phyloP scores from a whole-genome alignment of 2,113 vertebrate genomes.

The Mirza zaza region DNA sequence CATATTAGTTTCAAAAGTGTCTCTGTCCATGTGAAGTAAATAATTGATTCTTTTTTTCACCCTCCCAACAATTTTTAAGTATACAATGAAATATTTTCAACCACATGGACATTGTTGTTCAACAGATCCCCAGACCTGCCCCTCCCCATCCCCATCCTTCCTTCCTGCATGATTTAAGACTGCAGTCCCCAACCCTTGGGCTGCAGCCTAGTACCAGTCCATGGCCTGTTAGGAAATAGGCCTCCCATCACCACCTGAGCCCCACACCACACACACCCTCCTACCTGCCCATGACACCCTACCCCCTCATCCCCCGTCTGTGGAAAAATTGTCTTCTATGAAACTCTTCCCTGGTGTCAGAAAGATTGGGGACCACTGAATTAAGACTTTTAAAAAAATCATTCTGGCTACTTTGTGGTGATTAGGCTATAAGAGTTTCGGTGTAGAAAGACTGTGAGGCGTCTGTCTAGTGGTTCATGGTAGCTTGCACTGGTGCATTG shows the following conservation, averaged over 20 bases:
- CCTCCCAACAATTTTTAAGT: background rate
- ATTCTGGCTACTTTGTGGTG: background rate
- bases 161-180: background rate
- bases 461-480: background rate
- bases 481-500: too few species aligned
- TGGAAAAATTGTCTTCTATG: too few species aligned
- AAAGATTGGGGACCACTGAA: too few species aligned
- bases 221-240: too few species aligned
- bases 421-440: background rate
- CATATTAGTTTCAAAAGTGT: background rate
- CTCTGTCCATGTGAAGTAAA: background rate
- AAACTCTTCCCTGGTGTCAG: too few species aligned
- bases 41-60: background rate
- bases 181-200: background rate
- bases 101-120: background rate
- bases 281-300: too few species aligned
- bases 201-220: too few species aligned
- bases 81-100: background rate
- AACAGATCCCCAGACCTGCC: background rate
- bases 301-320: too few species aligned
- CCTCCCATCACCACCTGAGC: too few species aligned
- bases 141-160: background rate
- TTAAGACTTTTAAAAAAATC: background rate
- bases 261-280: too few species aligned
- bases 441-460: background rate